phyloP scores from a whole-genome alignment of 64 coral and sea anemone species.

The Actinia equina region DNA sequence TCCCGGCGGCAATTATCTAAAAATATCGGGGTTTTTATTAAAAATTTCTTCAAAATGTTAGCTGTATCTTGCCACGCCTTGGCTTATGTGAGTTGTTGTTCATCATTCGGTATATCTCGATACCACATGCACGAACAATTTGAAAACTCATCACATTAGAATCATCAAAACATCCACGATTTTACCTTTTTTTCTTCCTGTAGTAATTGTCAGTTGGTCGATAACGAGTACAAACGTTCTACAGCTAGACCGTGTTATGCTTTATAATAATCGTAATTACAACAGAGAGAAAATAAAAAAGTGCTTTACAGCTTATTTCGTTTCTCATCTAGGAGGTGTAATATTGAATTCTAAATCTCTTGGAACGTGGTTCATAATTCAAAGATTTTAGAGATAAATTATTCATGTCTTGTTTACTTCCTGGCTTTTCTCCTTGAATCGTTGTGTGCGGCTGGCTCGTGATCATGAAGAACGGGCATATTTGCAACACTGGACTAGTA shows the following conservation, averaged over 20 bases:
- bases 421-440: not conserved
- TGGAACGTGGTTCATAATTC: not conserved
- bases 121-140: too few species aligned
- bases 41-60: too few species aligned
- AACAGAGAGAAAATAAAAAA: not conserved
- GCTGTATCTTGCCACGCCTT: not conserved
- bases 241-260: not conserved
- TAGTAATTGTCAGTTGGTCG: not conserved
- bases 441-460: not conserved
- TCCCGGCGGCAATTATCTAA: too few species aligned
- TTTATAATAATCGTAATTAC: not conserved
- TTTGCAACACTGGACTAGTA: not conserved
- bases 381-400: slow-evolving; percentile 2
- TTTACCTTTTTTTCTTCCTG: not conserved
- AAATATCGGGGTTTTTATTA: too few species aligned
- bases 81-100: not conserved
- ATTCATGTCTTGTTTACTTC: not conserved
- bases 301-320: not conserved
- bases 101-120: not conserved
- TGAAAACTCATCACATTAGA: not conserved
- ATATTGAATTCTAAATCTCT: not conserved
- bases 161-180: not conserved
- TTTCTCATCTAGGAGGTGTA: not conserved
- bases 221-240: too few species aligned
- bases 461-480: not conserved